Evolutionary conservation across 2,888 invertebrate species (phyloP), one percentile per base, ranked within the genome.

Genomic region (Limenitis camilla): DNA sequence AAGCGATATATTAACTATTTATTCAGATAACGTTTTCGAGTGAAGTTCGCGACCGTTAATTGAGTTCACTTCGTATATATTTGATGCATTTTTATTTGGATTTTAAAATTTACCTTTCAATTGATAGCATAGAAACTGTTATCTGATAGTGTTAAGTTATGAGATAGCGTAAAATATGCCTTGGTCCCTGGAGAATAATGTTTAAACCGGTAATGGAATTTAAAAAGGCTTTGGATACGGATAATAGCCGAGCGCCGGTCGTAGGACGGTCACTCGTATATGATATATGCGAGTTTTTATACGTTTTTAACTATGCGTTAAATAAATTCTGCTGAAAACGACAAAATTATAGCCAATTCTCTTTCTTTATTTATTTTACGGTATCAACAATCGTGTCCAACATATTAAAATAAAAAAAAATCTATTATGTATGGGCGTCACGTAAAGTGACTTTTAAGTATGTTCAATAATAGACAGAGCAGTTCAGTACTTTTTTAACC

Each of bases 241-340:
- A 71, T 63, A 63, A 60, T 61, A 53, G 53, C 57, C 65, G 62
- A 36, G 33, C 39, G 38, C 10, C 44, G 44, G 27, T 61, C 58
- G 61, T 57, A 63, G 62, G 56, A 71, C 76, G 78, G 76, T 79
- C 79, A 79, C 65, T 76, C 78, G 78, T 73, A 72, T 62, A 79
- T 81, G 81, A 81, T 81, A 68, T 78, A 81, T 75, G 76, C 59
- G 69, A 65, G 67, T 76, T 78, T 80, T 80, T 76, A 72, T 71
- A 74, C 65, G 70, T 74, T 66, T 76, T 76, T 73, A 70, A 72
- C 73, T 74, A 72, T 69, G 65, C 68, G 69, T 69, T 71, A 68
- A 73, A 67, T 74, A 71, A 69, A 72, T 73, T 71, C 63, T 58
- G 66, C 61, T 69, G 67, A 65, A 63, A 68, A 66, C 64, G 65